A percentile compares a stretch with the other conserved stretches of the same genome.
These are phyloP conservation scores for Setophaga coronata DNA, from an alignment of 2,113 vertebrate species.

Conservation along the genomic window DNA sequence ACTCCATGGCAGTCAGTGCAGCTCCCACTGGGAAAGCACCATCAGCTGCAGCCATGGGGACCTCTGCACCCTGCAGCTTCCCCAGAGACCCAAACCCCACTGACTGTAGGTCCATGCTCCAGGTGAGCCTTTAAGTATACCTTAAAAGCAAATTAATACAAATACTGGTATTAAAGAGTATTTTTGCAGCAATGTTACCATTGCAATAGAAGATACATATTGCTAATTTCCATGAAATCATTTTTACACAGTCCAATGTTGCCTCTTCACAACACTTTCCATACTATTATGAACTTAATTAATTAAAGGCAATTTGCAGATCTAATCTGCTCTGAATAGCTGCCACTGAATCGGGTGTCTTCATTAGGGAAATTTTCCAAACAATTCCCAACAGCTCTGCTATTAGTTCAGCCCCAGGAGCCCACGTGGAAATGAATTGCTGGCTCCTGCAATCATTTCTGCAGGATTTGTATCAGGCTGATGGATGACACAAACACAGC, in stretches of 20 bases:
- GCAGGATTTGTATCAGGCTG: background rate
- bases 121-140: background rate
- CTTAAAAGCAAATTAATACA: background rate
- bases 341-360: background rate
- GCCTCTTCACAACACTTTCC: background rate
- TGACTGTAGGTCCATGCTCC: rapidly evolving
- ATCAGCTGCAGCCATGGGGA: background rate
- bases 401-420: background rate
- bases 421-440: background rate
- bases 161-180: background rate
- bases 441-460: background rate
- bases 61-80: background rate
- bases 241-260: background rate
- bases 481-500: background rate
- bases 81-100: background rate
- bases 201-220: background rate
- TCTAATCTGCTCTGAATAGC: background rate
- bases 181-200: background rate
- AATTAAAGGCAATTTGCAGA: slow-evolving; percentile 25
- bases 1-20: background rate
- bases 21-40: background rate
- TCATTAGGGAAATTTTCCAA: background rate
- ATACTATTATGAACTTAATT: background rate
- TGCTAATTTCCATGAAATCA: background rate
- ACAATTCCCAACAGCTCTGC: background rate